Conservation (phyloP, 2,113 vertebrate species). For the Periophthalmus modestus region DNA sequence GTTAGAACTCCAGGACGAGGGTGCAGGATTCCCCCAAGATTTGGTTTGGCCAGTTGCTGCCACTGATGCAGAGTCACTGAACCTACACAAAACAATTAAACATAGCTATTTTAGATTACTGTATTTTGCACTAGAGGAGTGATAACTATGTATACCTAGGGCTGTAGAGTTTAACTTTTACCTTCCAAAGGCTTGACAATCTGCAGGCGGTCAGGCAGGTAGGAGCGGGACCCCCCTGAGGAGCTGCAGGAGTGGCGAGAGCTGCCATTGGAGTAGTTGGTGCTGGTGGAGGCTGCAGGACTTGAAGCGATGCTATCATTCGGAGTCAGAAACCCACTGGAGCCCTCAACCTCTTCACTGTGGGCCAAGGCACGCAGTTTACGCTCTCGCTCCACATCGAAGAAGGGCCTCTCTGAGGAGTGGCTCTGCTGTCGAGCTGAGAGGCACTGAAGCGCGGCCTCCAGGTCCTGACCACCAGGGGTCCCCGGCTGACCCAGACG, state of each 20-base stretch:
- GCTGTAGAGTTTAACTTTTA: conserved; percentile 39
- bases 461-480: conserved; percentile 82
- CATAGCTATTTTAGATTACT: background rate
- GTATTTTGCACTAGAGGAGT: background rate
- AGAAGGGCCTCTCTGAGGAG: conserved; percentile 76
- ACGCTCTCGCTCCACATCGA: conserved; percentile 80
- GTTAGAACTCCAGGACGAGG: conserved; percentile 83
- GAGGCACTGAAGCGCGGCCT: conserved; percentile 80
- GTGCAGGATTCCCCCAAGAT: conserved; percentile 82
- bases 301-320: conserved; percentile 78
- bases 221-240: conserved; percentile 79
- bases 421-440: conserved; percentile 80
- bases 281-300: conserved; percentile 78
- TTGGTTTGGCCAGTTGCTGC: conserved; percentile 86
- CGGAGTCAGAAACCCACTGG: conserved; percentile 84
- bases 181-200: conserved; percentile 89
- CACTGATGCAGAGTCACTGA: conserved; percentile 86
- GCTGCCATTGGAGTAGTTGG: conserved; percentile 78
- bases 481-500: conserved; percentile 75
- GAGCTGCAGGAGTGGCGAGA: conserved; percentile 76
- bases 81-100: conserved; percentile 54
- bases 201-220: conserved; percentile 85
- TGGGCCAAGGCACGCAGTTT: conserved; percentile 75
- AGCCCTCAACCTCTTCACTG: conserved; percentile 65
- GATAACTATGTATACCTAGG: too few species aligned